These are phyloP conservation scores for Teleogryllus occipitalis DNA, from an alignment of 1,140 invertebrate species.

Conservation along the genomic window DNA sequence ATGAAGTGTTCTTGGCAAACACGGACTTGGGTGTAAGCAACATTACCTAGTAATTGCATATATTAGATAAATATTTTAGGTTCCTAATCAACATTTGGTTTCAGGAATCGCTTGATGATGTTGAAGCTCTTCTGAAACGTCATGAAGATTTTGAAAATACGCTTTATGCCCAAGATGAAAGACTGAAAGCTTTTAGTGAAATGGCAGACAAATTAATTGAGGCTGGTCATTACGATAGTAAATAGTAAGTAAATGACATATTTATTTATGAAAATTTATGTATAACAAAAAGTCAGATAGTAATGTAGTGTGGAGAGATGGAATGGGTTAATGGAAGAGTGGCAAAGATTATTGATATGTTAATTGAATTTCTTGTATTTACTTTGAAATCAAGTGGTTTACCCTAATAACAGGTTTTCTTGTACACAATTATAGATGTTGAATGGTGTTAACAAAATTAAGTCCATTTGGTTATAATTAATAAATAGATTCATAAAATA, in stretches of 20 bases:
- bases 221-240: conserved; percentile 76
- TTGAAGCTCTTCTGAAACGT: conserved; percentile 85
- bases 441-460: too few relatives aligned
- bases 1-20: conserved; percentile 88
- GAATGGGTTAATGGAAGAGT: too few relatives aligned
- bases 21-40: conserved; percentile 71
- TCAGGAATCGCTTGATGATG: conserved; percentile 84
- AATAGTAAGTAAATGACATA: conserved; percentile 52
- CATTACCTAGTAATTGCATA: conserved; percentile 12
- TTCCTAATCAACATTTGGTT: conserved; percentile 22
- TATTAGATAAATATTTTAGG: neutral
- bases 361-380: too few relatives aligned
- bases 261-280: neutral
- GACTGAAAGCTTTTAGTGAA: conserved; percentile 76
- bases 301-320: neutral
- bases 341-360: too few relatives aligned
- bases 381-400: too few relatives aligned
- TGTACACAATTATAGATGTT: too few relatives aligned
- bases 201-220: conserved; percentile 77
- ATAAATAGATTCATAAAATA: too few relatives aligned
- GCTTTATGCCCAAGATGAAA: conserved; percentile 86
- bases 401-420: too few relatives aligned
- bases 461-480: too few relatives aligned
- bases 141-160: conserved; percentile 94
- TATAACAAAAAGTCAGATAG: neutral